Conservation (phyloP, 2,113 vertebrate genomes). For the Chaetura pelagica region DNA sequence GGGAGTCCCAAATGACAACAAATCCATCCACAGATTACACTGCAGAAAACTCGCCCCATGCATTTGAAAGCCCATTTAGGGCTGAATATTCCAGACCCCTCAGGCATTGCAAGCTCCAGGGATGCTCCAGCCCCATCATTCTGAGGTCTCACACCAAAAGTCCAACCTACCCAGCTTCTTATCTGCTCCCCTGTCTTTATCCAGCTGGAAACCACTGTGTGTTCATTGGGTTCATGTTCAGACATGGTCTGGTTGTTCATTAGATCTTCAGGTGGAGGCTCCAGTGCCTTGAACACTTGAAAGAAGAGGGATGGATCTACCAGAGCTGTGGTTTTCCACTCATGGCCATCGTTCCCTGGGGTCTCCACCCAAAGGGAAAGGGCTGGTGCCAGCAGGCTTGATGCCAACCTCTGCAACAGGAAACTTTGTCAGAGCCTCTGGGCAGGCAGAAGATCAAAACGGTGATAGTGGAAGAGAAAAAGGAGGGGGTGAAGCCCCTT, state of each 20-base stretch:
- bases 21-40: not conserved
- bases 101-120: not conserved
- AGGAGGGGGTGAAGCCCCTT: not conserved
- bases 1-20: not conserved
- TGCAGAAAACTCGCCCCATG: not conserved
- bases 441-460: not conserved
- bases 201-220: not conserved
- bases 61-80: not conserved
- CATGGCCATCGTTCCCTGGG: not conserved
- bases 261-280: not conserved
- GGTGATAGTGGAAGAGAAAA: not conserved
- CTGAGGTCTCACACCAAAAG: conserved; percentile 7
- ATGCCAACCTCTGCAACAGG: not conserved
- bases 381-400: not conserved
- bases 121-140: not conserved
- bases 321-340: not conserved
- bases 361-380: not conserved
- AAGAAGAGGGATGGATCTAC: not conserved
- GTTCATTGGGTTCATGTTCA: not conserved
- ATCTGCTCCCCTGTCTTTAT: conserved; percentile 8
- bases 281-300: not conserved
- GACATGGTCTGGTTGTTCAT: rapidly evolving
- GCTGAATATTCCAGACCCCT: not conserved
- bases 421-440: not conserved
- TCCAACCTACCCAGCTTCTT: not conserved